Percentiles rank a stretch among this genome's conserved stretches.
Conservation (phyloP, 2,797 vertebrate genomes). For the Falco novaeseelandiae region DNA sequence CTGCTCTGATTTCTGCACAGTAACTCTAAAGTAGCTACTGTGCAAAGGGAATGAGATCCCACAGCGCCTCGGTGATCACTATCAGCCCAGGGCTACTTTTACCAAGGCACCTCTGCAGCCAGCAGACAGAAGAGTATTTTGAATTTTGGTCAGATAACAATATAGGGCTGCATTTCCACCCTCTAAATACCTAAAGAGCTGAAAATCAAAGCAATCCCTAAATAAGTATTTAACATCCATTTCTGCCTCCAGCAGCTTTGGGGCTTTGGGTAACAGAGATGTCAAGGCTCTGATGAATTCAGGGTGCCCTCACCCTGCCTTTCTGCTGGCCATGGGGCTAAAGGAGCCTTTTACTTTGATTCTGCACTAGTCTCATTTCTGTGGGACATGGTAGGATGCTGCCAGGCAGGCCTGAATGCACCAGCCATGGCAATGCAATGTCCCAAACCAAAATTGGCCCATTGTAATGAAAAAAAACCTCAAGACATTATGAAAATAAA, state of each 20-base stretch:
- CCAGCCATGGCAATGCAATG: background rate
- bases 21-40: background rate
- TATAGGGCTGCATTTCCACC: background rate
- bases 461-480: background rate
- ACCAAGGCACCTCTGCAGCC: background rate
- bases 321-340: background rate
- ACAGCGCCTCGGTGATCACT: background rate
- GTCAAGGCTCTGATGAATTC: background rate
- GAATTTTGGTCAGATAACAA: background rate
- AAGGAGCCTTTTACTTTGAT: background rate
- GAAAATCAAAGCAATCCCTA: background rate
- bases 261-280: background rate
- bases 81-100: background rate
- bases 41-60: background rate
- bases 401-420: background rate
- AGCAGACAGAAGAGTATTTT: background rate
- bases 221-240: background rate
- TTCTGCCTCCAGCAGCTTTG: background rate
- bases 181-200: background rate
- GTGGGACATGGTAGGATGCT: background rate
- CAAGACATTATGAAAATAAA: background rate
- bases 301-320: background rate
- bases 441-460: background rate
- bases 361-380: background rate
- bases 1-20: background rate